Base-by-base conservation (phyloP, 2,888 invertebrate genomes). In the Yponomeuta sedellus region DNA sequence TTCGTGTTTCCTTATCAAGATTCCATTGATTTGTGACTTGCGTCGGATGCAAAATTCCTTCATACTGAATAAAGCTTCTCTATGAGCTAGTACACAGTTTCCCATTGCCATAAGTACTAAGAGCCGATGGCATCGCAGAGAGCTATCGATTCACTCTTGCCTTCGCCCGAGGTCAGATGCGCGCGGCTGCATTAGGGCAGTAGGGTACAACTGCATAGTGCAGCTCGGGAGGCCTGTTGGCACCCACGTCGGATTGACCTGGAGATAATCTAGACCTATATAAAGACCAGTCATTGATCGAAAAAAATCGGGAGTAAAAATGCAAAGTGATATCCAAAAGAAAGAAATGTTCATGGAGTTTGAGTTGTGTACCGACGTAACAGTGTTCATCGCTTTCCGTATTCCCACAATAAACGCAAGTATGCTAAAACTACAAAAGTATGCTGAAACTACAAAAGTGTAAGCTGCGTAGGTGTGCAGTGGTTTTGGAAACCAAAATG, bases 181-280 rank as follows among this genome's bases (percentile, higher is more conserved):
- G 90, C 90, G 90, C 88, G 88, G 76, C 86, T 88, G 84, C 86
- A 89, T 73, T 90, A 80, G 90, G 90, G 82, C 87, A 91, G 80
- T 88, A 74, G 89, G 82, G 70, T 83, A 85, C 67, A 72, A 77
- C 79, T 81, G 82, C 76, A 83, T 85, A 87, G 87, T 86, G 78
- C 83, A 82, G 73, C 72, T 78, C 73, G 75, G 76, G 83, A 83
- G 74, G 77, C 78, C 79, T 81, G 76, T 74, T 83, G 83, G 80
- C 81, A 73, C 82, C 78, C 79, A 84, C 82, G 80, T 78, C 74
- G 69, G 75, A 68, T 28, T 16, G 10, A 28, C 62, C 25, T 39
- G 19, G 1, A 16, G 19, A 16, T 62, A 28, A 52, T 52, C 44
- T 52, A 34, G 34, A n/a, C 34, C 62, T 12, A 28, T n/a, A 62